Conservation (phyloP, 2,797 vertebrate species). For the Myripristis murdjan region DNA sequence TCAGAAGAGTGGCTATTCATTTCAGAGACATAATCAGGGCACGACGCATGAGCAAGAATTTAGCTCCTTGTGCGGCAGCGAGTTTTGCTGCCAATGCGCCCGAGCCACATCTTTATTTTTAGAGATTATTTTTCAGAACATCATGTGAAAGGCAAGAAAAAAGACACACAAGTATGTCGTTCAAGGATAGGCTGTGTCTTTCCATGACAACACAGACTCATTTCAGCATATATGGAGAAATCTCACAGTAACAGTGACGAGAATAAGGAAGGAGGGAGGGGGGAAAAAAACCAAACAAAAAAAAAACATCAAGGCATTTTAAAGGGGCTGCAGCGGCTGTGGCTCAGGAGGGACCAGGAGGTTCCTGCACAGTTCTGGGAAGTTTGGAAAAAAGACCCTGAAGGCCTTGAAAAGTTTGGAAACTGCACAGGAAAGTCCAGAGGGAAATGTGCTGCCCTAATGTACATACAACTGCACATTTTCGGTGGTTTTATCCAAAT, state of each 20-base stretch:
- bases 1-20: constrained; percentile 60
- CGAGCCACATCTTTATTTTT: constrained; percentile 37
- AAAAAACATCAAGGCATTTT: neutral
- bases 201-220: constrained; percentile 15
- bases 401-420: no score
- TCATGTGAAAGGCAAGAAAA: neutral
- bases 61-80: constrained; percentile 15
- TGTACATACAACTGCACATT: no score
- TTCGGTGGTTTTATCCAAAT: no score
- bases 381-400: no score
- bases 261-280: no score
- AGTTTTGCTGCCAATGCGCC: constrained; percentile 14
- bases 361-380: no score
- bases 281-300: no score
- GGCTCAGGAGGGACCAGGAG: no score
- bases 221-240: constrained; percentile 11
- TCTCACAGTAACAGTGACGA: constrained; percentile 12
- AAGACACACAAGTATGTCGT: neutral
- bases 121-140: constrained; percentile 4
- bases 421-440: no score
- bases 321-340: neutral
- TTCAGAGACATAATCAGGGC: constrained; percentile 66
- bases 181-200: constrained; percentile 10
- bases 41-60: constrained; percentile 10
- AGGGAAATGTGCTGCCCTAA: no score